Evolutionary conservation across 2,797 vertebrate species (phyloP).

Genomic region (Rhincodon typus): DNA sequence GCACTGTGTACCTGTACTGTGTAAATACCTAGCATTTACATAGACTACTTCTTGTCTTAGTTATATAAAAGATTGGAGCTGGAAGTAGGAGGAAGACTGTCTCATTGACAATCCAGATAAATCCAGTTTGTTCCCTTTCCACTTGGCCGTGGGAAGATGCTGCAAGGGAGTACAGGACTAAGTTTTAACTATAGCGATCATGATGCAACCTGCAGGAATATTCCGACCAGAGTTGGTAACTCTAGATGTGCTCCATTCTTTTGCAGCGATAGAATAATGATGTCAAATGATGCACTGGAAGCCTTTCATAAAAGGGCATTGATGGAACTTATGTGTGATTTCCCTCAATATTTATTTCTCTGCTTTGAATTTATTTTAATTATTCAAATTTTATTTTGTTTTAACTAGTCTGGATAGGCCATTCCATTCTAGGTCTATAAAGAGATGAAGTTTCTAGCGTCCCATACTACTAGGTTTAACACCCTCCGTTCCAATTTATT

Average conservation of each 20-base stretch:
- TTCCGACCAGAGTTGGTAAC: background rate
- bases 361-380: background rate
- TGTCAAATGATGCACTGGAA: background rate
- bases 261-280: background rate
- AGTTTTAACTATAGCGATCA: background rate
- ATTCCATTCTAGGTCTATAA: background rate
- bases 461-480: background rate
- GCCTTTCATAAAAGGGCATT: background rate
- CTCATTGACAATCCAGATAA: background rate
- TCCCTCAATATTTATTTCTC: background rate
- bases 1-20: background rate
- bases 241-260: background rate
- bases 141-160: background rate
- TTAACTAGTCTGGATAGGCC: background rate
- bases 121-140: background rate
- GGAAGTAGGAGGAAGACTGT: background rate
- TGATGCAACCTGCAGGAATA: background rate
- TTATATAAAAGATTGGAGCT: background rate
- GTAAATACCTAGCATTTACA: background rate
- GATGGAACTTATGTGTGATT: background rate
- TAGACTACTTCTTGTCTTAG: background rate
- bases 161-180: background rate
- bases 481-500: background rate
- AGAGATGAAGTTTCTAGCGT: background rate
- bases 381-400: background rate